Conservation (phyloP, 1,140 invertebrate genomes). For the Penaeus indicus region DNA sequence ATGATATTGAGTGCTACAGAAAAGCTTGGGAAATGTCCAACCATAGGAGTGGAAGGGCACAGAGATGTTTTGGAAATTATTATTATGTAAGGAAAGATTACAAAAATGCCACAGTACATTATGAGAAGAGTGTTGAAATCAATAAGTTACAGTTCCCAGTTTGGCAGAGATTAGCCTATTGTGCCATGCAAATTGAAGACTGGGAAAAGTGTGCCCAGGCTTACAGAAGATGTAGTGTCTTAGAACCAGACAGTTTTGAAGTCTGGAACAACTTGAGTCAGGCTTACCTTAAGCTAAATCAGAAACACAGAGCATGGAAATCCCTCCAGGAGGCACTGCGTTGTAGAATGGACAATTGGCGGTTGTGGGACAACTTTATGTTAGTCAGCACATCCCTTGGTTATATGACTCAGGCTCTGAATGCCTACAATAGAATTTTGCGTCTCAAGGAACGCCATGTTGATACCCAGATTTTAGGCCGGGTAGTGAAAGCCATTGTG, state of each 20-base stretch:
- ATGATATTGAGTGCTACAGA: slow-evolving; percentile 81
- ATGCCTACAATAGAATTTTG: slow-evolving; percentile 84
- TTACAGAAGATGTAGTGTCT: slow-evolving; percentile 86
- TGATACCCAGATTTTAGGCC: slow-evolving; percentile 82
- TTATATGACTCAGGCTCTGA: slow-evolving; percentile 78
- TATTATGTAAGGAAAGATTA: slow-evolving; percentile 83
- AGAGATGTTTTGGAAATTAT: slow-evolving; percentile 86
- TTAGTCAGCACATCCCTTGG: slow-evolving; percentile 82
- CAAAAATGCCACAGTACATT: slow-evolving; percentile 82
- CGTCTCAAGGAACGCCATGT: slow-evolving; percentile 84
- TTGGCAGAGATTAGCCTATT: slow-evolving; percentile 89
- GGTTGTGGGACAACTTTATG: slow-evolving; percentile 96
- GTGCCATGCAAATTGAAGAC: slow-evolving; percentile 82
- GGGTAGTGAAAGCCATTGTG: slow-evolving; percentile 81
- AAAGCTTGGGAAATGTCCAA: slow-evolving; percentile 92
- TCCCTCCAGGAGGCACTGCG: slow-evolving; percentile 90
- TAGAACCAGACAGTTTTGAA: slow-evolving; percentile 92
- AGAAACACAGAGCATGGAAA: slow-evolving; percentile 87
- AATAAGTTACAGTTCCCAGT: slow-evolving; percentile 87
- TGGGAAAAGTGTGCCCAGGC: slow-evolving; percentile 87
- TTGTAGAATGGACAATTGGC: slow-evolving; percentile 95
- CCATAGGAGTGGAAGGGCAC: slow-evolving; percentile 82
- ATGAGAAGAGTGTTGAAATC: slow-evolving; percentile 83
- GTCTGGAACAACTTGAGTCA: slow-evolving; percentile 98
- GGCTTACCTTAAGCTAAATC: slow-evolving; percentile 87